Evolutionary conservation across 2,888 invertebrate species (phyloP).

Genomic region (Himalopsyche japonica): DNA sequence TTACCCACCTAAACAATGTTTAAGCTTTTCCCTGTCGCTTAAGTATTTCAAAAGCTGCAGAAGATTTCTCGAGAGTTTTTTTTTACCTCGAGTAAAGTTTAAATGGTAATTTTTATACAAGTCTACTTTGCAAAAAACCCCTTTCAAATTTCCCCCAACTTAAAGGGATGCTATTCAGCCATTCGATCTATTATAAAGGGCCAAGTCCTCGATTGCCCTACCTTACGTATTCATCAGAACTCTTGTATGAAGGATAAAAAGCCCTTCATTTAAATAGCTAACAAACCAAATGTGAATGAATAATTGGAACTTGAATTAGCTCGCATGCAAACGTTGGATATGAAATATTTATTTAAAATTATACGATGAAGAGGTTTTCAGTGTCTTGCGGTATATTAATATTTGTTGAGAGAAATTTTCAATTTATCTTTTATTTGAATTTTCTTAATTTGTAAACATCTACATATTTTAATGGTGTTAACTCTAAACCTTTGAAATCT

Average conservation of each 20-base stretch:
- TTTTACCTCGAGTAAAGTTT: slow-evolving; percentile 16
- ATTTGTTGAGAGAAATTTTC: too few species aligned
- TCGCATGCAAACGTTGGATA: background rate
- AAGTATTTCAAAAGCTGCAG: slow-evolving; percentile 11
- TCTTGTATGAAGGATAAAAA: slow-evolving; percentile 16
- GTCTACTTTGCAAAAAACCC: slow-evolving; percentile 7
- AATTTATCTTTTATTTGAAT: too few species aligned
- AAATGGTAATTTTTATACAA: slow-evolving; percentile 24
- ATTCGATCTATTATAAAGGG: slow-evolving; percentile 27
- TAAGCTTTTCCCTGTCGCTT: background rate
- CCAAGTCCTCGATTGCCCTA: slow-evolving; percentile 15
- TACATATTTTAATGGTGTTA: too few species aligned
- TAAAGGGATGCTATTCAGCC: slow-evolving; percentile 20
- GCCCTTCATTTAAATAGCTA: slow-evolving; percentile 16
- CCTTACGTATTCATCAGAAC: slow-evolving; percentile 11
- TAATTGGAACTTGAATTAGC: background rate
- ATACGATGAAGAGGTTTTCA: too few species aligned
- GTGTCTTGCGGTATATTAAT: too few species aligned
- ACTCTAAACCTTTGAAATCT: too few species aligned
- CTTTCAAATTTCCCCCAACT: slow-evolving; percentile 6
- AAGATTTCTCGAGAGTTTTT: slow-evolving; percentile 9
- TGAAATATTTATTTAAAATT: background rate
- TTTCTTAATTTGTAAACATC: too few species aligned
- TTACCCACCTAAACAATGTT: background rate
- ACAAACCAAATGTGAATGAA: slow-evolving; percentile 1